phyloP scores from a whole-genome alignment of 2,888 invertebrate genomes.

The Noctuana brunneofusca region DNA sequence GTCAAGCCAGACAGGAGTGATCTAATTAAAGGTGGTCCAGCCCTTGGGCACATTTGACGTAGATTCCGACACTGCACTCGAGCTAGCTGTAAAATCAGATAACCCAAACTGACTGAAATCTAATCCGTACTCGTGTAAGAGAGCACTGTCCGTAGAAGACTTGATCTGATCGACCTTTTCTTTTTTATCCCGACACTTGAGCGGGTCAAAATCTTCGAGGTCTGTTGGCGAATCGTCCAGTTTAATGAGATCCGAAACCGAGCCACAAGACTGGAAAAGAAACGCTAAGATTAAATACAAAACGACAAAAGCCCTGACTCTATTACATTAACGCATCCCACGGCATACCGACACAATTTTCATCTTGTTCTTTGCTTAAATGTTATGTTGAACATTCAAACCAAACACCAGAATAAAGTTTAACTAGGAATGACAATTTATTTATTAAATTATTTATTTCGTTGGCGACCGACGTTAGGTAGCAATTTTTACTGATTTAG shows the following conservation, averaged over 20 bases:
- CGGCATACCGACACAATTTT: slow-evolving; percentile 24
- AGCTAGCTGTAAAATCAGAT: slow-evolving; percentile 69
- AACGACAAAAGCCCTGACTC: slow-evolving; percentile 25
- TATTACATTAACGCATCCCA: slow-evolving; percentile 31
- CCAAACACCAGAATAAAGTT: not conserved
- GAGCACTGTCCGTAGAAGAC: slow-evolving; percentile 82
- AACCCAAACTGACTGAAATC: slow-evolving; percentile 83
- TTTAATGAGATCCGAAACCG: slow-evolving; percentile 75
- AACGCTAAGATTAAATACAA: slow-evolving; percentile 52
- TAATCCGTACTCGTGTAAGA: slow-evolving; percentile 88
- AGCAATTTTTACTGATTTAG: not conserved
- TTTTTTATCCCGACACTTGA: slow-evolving; percentile 64
- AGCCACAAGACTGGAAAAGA: slow-evolving; percentile 75
- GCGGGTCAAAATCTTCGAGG: slow-evolving; percentile 75
- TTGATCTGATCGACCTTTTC: slow-evolving; percentile 67
- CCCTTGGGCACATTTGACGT: slow-evolving; percentile 62
- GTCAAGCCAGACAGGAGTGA: not conserved
- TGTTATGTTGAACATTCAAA: not conserved
- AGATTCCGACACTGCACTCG: slow-evolving; percentile 53
- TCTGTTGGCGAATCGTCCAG: slow-evolving; percentile 72
- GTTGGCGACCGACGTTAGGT: too few species aligned
- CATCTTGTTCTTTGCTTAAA: not conserved
- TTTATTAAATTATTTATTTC: too few species aligned
- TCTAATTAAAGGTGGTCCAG: slow-evolving; percentile 75
- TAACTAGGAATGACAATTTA: not conserved